Evolutionary conservation across 2,888 invertebrate species (phyloP).

Genomic region (Lutraria lutraria): DNA sequence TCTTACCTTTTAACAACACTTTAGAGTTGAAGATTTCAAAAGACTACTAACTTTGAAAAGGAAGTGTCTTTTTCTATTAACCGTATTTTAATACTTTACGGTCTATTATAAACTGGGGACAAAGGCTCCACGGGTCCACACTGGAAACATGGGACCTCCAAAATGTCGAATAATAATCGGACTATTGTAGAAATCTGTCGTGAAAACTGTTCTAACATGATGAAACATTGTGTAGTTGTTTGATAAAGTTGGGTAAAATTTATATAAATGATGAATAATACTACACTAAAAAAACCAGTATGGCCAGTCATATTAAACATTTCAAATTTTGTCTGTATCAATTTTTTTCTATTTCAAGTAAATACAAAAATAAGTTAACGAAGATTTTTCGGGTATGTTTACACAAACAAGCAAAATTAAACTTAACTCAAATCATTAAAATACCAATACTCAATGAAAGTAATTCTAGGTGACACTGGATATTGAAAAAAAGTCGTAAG

Average conservation of each 20-base stretch:
- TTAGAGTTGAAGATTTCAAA: constrained; percentile 47
- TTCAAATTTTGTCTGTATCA: not conserved
- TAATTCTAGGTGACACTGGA: too few species aligned
- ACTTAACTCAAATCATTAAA: not conserved
- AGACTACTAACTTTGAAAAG: constrained; percentile 55
- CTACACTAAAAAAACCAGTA: not conserved
- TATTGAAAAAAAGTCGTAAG: too few species aligned
- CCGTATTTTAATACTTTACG: constrained; percentile 34
- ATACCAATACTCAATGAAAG: too few species aligned
- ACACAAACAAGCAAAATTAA: not conserved
- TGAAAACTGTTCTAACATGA: constrained; percentile 56
- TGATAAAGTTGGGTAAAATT: constrained; percentile 47
- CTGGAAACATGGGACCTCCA: constrained; percentile 58
- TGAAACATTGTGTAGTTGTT: constrained; percentile 30
- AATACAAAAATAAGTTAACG: not conserved
- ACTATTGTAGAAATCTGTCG: constrained; percentile 43
- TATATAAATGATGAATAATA: constrained; percentile 56
- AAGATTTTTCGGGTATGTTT: not conserved
- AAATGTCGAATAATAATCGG: constrained; percentile 61
- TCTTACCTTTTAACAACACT: constrained; percentile 48
- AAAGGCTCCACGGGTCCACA: constrained; percentile 50
- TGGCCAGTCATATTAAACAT: not conserved
- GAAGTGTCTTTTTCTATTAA: constrained; percentile 63
- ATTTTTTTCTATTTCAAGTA: not conserved
- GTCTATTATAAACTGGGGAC: constrained; percentile 43